Base-by-base conservation (phyloP, 2,113 vertebrate genomes). In the Crotalus horridus region DNA sequence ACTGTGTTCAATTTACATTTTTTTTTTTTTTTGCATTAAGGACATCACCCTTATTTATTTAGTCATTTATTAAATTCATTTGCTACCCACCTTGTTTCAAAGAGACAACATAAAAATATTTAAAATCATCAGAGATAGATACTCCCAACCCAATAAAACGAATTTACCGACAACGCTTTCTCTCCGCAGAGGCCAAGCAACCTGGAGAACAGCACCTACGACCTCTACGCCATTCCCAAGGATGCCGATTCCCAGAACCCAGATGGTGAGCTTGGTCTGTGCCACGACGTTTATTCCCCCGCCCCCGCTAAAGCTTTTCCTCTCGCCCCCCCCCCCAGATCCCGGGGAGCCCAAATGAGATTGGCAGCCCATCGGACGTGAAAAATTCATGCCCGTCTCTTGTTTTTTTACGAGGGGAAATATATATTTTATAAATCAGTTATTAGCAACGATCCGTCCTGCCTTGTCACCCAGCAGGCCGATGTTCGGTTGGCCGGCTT, bases 161-260 rank as follows among this genome's bases (percentile, higher is more conserved):
- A 64, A 64, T 64, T 64, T 29, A 0, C 26, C 26, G 10, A 1
- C 24, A 11, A 4, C 0, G 64, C 33, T 26, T 10, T 58, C 6
- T 94, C 39, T 59, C 48, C 7, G 4, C 55, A 99, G 99, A 98
- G 99, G 97, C 99, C 99, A 91, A 99, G 98, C 91, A 99, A 99
- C 95, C 96, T 99, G 91, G 99, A 99, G 97, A 99, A 99, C 96
- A 99, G 99, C 95, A 99, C 99, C 10, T 99, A 99, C 0, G 99
- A 99, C 95, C 97, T 99, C 0, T 99, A 99, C 96, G 98, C 98
- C 24, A 99, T 99, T 92, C 99, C 99, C 92, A 99, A 99, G 96
- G 99, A 99, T 11, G 98, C 98, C 0, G 99, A 99, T 96, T 99
- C 99, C 85, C 99, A 99, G 97, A 99, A 99, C 94, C 99, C 99